Evolutionary conservation across 1,140 invertebrate species (phyloP), one percentile per base, ranked within the genome.

Genomic region (Ptiloglossa arizonensis): DNA sequence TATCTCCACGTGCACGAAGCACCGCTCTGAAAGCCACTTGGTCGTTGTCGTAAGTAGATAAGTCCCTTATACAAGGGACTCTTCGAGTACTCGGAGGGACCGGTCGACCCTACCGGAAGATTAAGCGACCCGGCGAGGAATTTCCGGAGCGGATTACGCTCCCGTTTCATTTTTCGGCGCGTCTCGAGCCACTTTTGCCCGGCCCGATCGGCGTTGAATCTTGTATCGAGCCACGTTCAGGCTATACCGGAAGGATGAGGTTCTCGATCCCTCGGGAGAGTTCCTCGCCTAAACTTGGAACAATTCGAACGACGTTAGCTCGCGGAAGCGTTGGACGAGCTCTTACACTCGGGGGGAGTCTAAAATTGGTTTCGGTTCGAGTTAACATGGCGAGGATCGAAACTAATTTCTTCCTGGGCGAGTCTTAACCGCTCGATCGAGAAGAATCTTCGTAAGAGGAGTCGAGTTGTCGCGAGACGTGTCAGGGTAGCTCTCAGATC

Each of bases 41-140:
- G 24, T 29, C 27, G 15, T 22, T 46, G 19, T 15, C 15, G 29
- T 64, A 64, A 71, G 69, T 72, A 72, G 56, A 72, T 72, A 72
- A 73, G 60, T 66, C 35, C 57, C 29, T 56, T 54, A 74, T 44
- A 29, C n/a, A 5, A 22, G 60, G 41, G 27, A 44, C 60, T 32
- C 24, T 17, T 41, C 5, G 56, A 71, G 41, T 32, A 17, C 6
- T 2, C 9, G 2, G 24, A 32, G 24, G n/a, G 62, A 73, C 24
- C 13, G 60, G 24, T 44, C 19, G 35, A 66, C 32, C 13, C 41
- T 41, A 0, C 6, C 2, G n/a, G 19, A 22, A 19, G 50, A 66
- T 74, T 41, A 32, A 46, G 60, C 22, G 11, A 63, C n/a, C 5
- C 3, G 13, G 11, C 15, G 46, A 22, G 24, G 0, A 29, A 64